Base-by-base conservation (phyloP, 2,797 vertebrate species). In the Manis pentadactyla region DNA sequence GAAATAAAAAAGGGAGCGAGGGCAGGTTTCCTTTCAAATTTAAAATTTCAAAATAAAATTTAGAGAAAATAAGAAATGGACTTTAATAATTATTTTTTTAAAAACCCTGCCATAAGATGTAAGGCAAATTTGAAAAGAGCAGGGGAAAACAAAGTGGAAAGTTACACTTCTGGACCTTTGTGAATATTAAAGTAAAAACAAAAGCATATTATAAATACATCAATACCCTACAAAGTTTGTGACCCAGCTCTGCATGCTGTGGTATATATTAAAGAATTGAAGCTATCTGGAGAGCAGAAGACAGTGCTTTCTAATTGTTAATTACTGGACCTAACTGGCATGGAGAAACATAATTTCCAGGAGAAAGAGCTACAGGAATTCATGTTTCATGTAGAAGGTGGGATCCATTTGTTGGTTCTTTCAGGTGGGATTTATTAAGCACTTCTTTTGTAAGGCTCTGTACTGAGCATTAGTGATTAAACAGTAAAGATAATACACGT, bases 61-160 rank as follows among this genome's bases (percentile, higher is more conserved):
- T 34, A 73, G n/a, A 91, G 51, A 27, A 97, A 91, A 90, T 75
- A 27, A 89, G 59, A 94, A 94, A 95, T 13, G 18, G 69, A 66
- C 68, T 55, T 91, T 51, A 93, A 63, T 23, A 57, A 55, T 53
- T 31, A 66, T 25, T n/a, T n/a, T n/a, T n/a, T n/a, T n/a, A n/a
- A n/a, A n/a, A n/a, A 88, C 31, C 27, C 14, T 5, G 8, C 53
- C 61, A 37, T 73, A 94, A 42, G 23, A 87, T 5, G 31, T 19
- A 73, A 46, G 53, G 18, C 69, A 77, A 88, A 61, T 46, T 25
- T 82, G 21, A 39, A 93, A 96, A 64, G 4, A 63, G 31, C 19
- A 39, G 11, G 53, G 23, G 39, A 69, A 31, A 4, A 55, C 27
- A 93, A 83, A 66, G 74, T 55, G 25, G 13, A 59, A 63, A 79